Base-by-base conservation (phyloP, 1,140 invertebrate genomes). In the Epicauta chinensis region DNA sequence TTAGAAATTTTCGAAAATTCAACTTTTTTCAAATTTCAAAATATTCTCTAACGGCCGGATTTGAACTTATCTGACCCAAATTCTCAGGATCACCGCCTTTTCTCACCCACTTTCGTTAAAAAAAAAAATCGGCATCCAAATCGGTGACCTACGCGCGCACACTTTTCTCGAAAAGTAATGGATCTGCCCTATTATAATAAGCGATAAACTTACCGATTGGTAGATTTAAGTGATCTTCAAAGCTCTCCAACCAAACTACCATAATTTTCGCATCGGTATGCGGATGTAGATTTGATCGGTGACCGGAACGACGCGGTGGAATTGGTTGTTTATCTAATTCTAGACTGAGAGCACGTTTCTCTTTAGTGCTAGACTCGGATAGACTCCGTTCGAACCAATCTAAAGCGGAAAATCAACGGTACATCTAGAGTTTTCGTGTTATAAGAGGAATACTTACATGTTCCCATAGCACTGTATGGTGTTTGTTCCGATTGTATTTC, bases 231-330 rank as follows among this genome's bases (percentile, higher is more conserved):
- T 87, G 82, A 75, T 98, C 94, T 71, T 97, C 93, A 64, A 88
- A 89, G 69, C 89, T 94, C 71, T 98, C 94, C 17, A 97, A 67
- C 95, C 94, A 98, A 12, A 96, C 86, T 3, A 97, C 81, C 65
- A 97, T 84, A 32, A 97, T 88, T 73, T 93, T 93, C 0, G 83
- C 81, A 50, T 85, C 83, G 39, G 81, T 81, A 65, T 86, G 81
- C 55, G 69, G 75, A 69, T 75, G 81, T 48, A 73, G 69, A 56
- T 74, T 77, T 60, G 73, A 81, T 67, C 66, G 76, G 50, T 65
- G 77, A 68, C 60, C 65, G 47, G 66, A 53, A 45, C 63, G 36
- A 55, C 68, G 56, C 53, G 68, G 74, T 51, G 65, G 78, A 58
- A 74, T 73, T 61, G 73, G 75, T 35, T 81, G 78, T 64, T 81